Base-by-base conservation (phyloP, 2,888 invertebrate species). In the Pterobdella sp. region DNA sequence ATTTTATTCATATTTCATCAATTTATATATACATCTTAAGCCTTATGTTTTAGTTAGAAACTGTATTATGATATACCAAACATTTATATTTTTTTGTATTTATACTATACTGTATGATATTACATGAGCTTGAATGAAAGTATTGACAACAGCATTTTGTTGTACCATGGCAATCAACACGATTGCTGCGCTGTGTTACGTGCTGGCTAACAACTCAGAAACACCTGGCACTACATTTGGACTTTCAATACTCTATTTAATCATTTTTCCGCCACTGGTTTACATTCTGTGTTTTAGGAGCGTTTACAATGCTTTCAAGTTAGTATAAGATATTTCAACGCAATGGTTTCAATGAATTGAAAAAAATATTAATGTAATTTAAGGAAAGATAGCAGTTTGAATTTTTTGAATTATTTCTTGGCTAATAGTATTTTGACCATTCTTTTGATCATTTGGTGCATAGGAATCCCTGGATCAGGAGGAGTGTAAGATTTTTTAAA, bases 321-420 rank as follows among this genome's bases (percentile, higher is more conserved):
- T 69, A 42, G 71, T 31, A 37, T 14, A 35, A 60, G 2, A 49
- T 70, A 56, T 32, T n/a, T 70, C 32, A 49, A 49, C 52, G 14
- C n/a, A 18, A 18, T 49, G 52, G n/a, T 18, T n/a, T n/a, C 14
- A 49, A 49, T 49, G n/a, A 49, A 49, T 49, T 49, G 52, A 49
- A 56, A 22, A 56, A 22, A 56, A 4, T 22, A 7, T 42, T 42
- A 14, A 7, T 42, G 10, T 22, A 42, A 42, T 22, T 78, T 77
- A 84, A 90, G 96, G 82, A 93, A 91, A 82, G 98, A 98, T 86
- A 96, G 95, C 79, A 97, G 97, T 3, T 94, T 98, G 87, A 97
- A 96, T 86, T 98, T 97, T 84, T 97, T 98, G 93, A 92, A 96
- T 72, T 98, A 94, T 87, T 98, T 98, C 88, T 94, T 98, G 84